These are phyloP conservation scores for Pseudochaenichthys georgianus DNA, from an alignment of 2,797 vertebrate genomes.

Conservation along the genomic window DNA sequence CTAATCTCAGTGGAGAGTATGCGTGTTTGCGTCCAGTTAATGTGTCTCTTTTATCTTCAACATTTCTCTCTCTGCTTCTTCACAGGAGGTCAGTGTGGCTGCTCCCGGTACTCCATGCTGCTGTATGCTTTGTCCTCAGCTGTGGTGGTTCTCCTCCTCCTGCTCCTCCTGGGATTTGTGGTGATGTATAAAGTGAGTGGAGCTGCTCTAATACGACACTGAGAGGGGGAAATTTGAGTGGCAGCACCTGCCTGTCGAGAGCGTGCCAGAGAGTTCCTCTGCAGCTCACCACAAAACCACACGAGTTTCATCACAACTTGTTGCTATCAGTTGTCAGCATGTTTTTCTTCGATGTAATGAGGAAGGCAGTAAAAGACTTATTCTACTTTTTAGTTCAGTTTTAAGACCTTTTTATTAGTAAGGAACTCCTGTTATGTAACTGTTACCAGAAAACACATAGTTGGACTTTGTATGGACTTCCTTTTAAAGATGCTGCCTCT, in stretches of 20 bases:
- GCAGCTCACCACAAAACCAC: conserved; percentile 66
- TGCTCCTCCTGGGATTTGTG: conserved; percentile 53
- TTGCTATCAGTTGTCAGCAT: conserved; percentile 25
- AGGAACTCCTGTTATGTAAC: neutral
- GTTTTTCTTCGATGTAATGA: conserved; percentile 31
- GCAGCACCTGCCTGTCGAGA: conserved; percentile 50
- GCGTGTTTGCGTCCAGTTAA: neutral
- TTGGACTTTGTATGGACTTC: neutral
- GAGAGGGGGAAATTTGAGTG: neutral
- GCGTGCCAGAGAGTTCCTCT: conserved; percentile 47
- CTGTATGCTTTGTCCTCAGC: conserved; percentile 77
- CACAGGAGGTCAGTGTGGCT: conserved; percentile 64
- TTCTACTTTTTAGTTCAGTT: neutral
- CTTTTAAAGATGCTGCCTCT: too few species aligned
- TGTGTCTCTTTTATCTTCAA: neutral
- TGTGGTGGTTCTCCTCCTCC: conserved; percentile 63
- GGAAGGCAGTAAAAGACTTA: neutral
- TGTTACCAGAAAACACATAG: neutral
- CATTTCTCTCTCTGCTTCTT: conserved; percentile 17
- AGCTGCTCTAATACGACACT: neutral
- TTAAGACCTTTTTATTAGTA: neutral
- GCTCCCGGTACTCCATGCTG: conserved; percentile 68
- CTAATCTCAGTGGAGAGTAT: too few species aligned
- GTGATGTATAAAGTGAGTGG: conserved; percentile 70
- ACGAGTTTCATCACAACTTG: conserved; percentile 58